Percentiles rank a stretch among this genome's conserved stretches.
phyloP scores from a whole-genome alignment of 2,113 vertebrate species.

The Cebidichthys violaceus region DNA sequence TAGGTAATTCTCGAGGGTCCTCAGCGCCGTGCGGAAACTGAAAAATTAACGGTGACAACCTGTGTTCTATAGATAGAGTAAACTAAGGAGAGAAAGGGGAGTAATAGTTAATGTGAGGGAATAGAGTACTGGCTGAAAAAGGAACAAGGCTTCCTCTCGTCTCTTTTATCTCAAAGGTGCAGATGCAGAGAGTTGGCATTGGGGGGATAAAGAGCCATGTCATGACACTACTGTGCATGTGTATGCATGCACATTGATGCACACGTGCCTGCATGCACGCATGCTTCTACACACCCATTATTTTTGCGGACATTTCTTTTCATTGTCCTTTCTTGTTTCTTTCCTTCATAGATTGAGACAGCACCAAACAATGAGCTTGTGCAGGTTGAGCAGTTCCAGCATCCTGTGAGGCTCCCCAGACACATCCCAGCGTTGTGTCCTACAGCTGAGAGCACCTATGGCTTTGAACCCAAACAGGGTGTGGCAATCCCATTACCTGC shows the following conservation, averaged over 20 bases:
- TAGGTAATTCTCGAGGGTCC: conserved; percentile 30
- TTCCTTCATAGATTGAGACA: conserved; percentile 40
- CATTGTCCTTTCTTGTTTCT: conserved; percentile 26
- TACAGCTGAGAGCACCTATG: conserved; percentile 56
- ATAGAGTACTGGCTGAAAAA: conserved; percentile 54
- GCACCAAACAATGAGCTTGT: conserved; percentile 56
- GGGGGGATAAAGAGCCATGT: conserved; percentile 30
- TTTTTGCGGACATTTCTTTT: not conserved
- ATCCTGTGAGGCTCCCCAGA: conserved; percentile 63
- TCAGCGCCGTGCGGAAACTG: conserved; percentile 25
- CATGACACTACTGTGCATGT: conserved; percentile 37
- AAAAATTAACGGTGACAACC: conserved; percentile 49
- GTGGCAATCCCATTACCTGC: conserved; percentile 78
- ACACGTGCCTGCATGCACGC: not conserved
- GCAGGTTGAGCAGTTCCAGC: conserved; percentile 53
- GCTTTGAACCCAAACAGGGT: conserved; percentile 69
- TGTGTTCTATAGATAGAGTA: conserved; percentile 55
- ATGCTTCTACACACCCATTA: not conserved
- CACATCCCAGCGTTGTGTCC: conserved; percentile 58
- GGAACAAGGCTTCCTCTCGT: conserved; percentile 45
- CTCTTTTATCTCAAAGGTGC: conserved; percentile 71
- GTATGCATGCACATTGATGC: conserved; percentile 1
- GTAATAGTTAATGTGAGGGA: conserved; percentile 54
- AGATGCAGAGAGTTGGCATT: conserved; percentile 56
- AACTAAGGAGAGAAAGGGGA: conserved; percentile 35